These are phyloP conservation scores for Camponotus pennsylvanicus DNA, from an alignment of 1,140 invertebrate genomes.

Conservation along the genomic window DNA sequence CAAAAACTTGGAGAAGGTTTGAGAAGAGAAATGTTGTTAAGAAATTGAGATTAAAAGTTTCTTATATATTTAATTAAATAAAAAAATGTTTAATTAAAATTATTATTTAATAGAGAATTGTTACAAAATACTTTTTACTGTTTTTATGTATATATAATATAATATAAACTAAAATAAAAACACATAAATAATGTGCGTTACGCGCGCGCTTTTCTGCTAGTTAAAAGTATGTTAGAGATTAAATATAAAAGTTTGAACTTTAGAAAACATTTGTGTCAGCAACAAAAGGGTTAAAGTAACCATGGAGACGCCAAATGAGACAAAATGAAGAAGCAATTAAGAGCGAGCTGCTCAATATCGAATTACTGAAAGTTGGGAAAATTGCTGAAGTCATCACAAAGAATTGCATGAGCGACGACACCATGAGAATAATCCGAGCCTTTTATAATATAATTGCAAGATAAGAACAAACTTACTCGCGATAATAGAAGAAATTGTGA, in stretches of 20 bases:
- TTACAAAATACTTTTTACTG: too few relatives aligned
- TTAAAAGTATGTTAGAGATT: conserved; percentile 32
- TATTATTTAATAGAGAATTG: too few relatives aligned
- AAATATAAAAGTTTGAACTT: conserved; percentile 16
- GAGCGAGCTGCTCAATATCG: conserved; percentile 42
- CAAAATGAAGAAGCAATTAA: conserved; percentile 45
- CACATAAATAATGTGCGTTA: too few relatives aligned
- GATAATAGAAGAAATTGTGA: conserved; percentile 52
- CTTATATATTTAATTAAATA: too few relatives aligned
- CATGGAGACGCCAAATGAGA: conserved; percentile 36
- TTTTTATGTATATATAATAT: too few relatives aligned
- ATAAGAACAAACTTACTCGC: conserved; percentile 70
- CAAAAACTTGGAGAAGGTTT: too few relatives aligned
- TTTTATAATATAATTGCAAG: conserved; percentile 59
- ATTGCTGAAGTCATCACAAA: conserved; percentile 43
- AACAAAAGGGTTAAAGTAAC: conserved; percentile 43
- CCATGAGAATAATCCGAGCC: conserved; percentile 26
- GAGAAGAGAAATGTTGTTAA: too few relatives aligned
- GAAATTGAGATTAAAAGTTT: too few relatives aligned
- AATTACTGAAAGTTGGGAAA: conserved; percentile 58
- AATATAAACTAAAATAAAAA: too few relatives aligned
- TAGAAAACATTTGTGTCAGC: not conserved
- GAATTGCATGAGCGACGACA: conserved; percentile 35
- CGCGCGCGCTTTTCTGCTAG: not conserved
- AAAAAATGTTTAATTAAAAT: too few relatives aligned